Conservation (phyloP, 1,140 invertebrate genomes). For the Aleiodes sp. region DNA sequence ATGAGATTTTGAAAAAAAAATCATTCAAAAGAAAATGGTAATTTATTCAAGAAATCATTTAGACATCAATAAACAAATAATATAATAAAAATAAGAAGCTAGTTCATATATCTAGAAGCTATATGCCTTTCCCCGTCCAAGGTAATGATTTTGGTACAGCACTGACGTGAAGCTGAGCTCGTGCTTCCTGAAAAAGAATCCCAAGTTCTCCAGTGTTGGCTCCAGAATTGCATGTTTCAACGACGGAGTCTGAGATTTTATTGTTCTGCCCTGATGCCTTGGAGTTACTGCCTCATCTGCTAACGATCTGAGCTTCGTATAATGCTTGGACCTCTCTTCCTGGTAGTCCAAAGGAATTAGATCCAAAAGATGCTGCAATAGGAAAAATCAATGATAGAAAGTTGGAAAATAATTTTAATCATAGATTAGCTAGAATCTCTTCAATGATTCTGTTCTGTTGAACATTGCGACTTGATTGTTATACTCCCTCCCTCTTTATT, state of each 20-base stretch:
- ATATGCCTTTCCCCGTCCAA: slow-evolving; percentile 56
- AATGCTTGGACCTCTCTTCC: neutral
- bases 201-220: slow-evolving; percentile 46
- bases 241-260: slow-evolving; percentile 33
- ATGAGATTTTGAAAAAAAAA: no score
- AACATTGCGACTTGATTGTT: slow-evolving; percentile 42
- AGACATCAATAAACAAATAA: no score
- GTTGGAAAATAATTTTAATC: no score
- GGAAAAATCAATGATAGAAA: no score
- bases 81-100: no score
- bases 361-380: no score
- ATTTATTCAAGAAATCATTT: no score
- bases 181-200: slow-evolving; percentile 59
- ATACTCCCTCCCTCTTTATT: slow-evolving; percentile 23
- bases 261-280: slow-evolving; percentile 20
- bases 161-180: slow-evolving; percentile 55
- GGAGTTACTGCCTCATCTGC: slow-evolving; percentile 3
- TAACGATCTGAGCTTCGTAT: neutral
- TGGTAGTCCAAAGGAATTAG: neutral
- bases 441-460: slow-evolving; percentile 39
- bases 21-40: no score
- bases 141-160: slow-evolving; percentile 59
- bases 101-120: no score
- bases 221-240: slow-evolving; percentile 36
- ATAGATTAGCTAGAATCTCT: neutral